Conservation (phyloP, 2,888 invertebrate species). For the Xanthia icteritia region DNA sequence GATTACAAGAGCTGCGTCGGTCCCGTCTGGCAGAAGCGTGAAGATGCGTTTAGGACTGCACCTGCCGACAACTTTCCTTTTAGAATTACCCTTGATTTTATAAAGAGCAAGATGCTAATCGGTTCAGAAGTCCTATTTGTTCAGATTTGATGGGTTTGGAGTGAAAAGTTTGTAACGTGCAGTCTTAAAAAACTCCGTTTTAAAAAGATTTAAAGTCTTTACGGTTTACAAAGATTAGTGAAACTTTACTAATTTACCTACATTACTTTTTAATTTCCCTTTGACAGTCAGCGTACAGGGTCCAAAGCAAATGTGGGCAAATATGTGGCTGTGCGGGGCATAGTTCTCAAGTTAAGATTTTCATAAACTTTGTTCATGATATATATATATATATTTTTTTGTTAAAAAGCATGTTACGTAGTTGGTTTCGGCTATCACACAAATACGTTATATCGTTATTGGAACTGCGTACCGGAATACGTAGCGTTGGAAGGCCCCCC, state of each 20-base stretch:
- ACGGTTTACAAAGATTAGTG: background rate
- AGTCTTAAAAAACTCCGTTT: background rate
- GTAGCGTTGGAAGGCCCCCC: no score
- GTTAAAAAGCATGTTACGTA: no score
- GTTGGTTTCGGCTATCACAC: no score
- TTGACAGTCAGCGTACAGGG: background rate
- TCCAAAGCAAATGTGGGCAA: background rate
- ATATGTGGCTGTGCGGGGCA: no score
- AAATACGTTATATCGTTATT: no score
- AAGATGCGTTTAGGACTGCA: slow-evolving; percentile 70
- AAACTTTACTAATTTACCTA: background rate
- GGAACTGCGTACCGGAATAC: no score
- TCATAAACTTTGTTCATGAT: no score
- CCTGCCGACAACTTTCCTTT: slow-evolving; percentile 57
- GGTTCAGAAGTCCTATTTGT: slow-evolving; percentile 24
- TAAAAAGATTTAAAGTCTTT: background rate
- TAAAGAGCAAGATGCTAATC: slow-evolving; percentile 55
- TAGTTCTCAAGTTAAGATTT: no score
- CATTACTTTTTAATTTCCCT: background rate
- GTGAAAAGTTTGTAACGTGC: slow-evolving; percentile 38
- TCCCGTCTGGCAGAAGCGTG: slow-evolving; percentile 62
- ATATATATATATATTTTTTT: no score
- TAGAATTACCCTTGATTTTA: slow-evolving; percentile 46
- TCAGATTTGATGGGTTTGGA: slow-evolving; percentile 15
- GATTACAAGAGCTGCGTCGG: slow-evolving; percentile 79